A percentile compares a stretch with the other conserved stretches of the same genome.
Evolutionary conservation across 2,113 vertebrate species (phyloP).

Genomic region (Lasiurus cinereus): DNA sequence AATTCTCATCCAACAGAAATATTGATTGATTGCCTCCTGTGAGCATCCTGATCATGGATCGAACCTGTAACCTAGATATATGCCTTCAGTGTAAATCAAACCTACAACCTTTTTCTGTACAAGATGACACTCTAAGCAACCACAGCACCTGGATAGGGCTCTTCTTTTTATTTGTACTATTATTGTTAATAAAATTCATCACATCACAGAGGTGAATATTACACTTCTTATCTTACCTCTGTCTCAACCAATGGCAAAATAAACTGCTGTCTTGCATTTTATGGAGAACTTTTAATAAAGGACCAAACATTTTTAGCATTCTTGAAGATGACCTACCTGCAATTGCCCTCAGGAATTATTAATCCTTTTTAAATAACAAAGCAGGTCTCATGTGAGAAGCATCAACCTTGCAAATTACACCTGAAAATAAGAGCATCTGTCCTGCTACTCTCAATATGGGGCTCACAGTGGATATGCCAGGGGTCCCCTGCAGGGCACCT

Average conservation of each 20-base stretch:
- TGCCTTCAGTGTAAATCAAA: background rate
- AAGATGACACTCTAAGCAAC: background rate
- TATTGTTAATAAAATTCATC: background rate
- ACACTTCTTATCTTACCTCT: background rate
- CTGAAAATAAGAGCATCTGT: background rate
- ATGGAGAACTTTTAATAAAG: background rate
- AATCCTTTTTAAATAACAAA: background rate
- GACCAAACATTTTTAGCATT: background rate
- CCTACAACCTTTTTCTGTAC: background rate
- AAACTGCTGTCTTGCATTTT: background rate
- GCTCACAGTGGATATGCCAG: rapidly evolving
- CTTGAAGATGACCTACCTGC: background rate
- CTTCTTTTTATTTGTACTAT: background rate
- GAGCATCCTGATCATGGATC: background rate
- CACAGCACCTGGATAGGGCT: background rate
- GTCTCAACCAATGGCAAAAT: background rate
- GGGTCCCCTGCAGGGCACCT: rapidly evolving
- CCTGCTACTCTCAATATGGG: rapidly evolving
- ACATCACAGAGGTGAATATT: background rate
- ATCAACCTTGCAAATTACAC: background rate
- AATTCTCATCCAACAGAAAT: background rate
- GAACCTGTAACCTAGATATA: background rate
- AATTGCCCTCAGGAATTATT: background rate
- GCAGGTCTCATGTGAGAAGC: background rate
- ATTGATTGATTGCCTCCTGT: background rate